Evolutionary conservation across 1,140 invertebrate species (phyloP).

Genomic region (Panonychus citri): DNA sequence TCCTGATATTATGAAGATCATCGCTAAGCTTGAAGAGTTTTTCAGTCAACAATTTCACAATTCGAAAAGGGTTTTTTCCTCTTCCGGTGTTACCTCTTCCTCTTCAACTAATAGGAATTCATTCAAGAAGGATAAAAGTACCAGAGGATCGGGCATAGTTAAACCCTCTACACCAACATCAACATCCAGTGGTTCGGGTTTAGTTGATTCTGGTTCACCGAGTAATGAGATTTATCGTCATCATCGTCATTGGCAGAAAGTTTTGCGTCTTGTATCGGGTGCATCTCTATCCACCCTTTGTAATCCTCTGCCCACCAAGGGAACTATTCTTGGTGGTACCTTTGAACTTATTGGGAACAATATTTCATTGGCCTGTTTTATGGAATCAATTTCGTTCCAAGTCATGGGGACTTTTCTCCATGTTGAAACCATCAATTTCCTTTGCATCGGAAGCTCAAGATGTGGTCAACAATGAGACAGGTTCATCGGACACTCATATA

Average conservation of each 20-base stretch:
- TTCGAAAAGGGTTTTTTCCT: conserved; percentile 66
- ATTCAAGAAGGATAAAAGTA: conserved; percentile 18
- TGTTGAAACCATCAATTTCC: conserved; percentile 78
- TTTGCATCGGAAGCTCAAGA: conserved; percentile 86
- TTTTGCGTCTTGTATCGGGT: conserved; percentile 43
- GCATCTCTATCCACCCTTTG: conserved; percentile 45
- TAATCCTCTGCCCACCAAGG: conserved; percentile 37
- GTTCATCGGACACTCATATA: conserved; percentile 26
- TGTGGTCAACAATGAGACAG: conserved; percentile 32
- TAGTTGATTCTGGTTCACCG: neutral
- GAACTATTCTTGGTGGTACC: conserved; percentile 74
- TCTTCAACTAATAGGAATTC: neutral
- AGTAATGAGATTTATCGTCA: conserved; percentile 28
- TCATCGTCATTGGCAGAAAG: conserved; percentile 76
- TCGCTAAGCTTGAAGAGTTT: conserved; percentile 84
- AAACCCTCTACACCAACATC: neutral
- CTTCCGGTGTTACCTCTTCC: conserved; percentile 15
- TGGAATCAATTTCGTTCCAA: conserved; percentile 91
- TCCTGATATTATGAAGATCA: conserved; percentile 85
- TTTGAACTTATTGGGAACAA: conserved; percentile 73
- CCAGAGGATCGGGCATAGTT: conserved; percentile 16
- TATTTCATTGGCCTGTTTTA: conserved; percentile 90
- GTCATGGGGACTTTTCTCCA: conserved; percentile 82
- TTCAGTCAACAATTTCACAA: conserved; percentile 85
- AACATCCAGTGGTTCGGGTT: neutral